Percentiles rank a stretch among this genome's conserved stretches.
Conservation (phyloP, 2,797 vertebrate species). For the Pristis pectinata region DNA sequence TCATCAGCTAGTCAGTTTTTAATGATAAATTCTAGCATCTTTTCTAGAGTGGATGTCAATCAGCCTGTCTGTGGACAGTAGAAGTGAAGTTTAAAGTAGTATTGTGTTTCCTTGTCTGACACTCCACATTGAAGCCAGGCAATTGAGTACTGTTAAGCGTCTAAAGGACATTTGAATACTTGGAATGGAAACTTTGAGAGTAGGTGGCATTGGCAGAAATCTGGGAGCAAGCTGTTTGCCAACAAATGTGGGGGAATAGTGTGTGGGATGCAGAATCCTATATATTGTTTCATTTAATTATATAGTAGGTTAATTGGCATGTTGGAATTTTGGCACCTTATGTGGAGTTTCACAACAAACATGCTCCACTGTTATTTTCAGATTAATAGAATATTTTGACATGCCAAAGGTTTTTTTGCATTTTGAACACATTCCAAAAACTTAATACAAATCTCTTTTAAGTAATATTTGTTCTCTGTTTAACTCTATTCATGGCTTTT, state of each 20-base stretch:
- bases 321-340: background rate
- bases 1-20: background rate
- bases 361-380: conserved; percentile 12
- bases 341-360: conserved; percentile 6
- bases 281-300: conserved; percentile 17
- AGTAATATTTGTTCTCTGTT: background rate
- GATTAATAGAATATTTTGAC: conserved; percentile 6
- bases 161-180: background rate
- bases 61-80: background rate
- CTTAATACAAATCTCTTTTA: background rate
- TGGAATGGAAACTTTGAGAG: background rate
- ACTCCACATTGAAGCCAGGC: background rate
- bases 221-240: background rate
- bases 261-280: background rate
- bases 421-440: background rate
- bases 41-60: background rate
- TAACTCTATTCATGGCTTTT: background rate
- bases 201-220: background rate
- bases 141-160: background rate
- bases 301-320: background rate
- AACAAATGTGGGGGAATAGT: background rate
- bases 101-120: background rate
- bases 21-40: background rate
- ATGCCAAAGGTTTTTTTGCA: background rate
- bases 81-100: background rate